Evolutionary conservation across 2,113 vertebrate genomes (phyloP).

Genomic region (Himantopus leucocephalus): DNA sequence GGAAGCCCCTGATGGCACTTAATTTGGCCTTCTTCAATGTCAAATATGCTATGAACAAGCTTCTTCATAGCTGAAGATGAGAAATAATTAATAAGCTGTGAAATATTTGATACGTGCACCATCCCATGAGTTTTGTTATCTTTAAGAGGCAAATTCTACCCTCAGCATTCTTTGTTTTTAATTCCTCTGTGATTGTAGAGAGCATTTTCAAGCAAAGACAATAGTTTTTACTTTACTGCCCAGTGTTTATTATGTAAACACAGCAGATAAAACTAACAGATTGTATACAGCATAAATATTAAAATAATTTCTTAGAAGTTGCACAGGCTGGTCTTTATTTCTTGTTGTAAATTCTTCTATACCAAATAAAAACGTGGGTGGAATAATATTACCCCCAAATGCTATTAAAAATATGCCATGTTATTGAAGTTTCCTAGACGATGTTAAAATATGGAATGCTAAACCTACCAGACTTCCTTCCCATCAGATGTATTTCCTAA

Average conservation of each 20-base stretch:
- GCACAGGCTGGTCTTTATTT: not conserved
- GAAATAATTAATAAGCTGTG: not conserved
- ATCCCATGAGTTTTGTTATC: not conserved
- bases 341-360: not conserved
- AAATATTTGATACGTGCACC: not conserved
- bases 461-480: not conserved
- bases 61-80: not conserved
- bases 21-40: not conserved
- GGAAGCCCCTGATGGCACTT: not conserved
- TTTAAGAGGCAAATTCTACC: not conserved
- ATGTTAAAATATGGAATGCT: not conserved
- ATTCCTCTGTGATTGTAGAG: not conserved
- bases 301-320: not conserved
- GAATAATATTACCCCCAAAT: not conserved
- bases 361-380: not conserved
- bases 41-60: not conserved
- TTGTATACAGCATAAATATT: not conserved
- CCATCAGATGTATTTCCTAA: not conserved
- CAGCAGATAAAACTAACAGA: not conserved
- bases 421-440: not conserved
- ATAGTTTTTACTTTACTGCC: not conserved
- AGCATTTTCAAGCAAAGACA: not conserved
- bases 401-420: not conserved
- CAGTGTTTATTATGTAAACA: not conserved
- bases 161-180: not conserved